Percentiles rank a stretch among this genome's conserved stretches.
These are phyloP conservation scores for Cephus rjabovi DNA, from an alignment of 2,888 invertebrate species.

Conservation along the genomic window DNA sequence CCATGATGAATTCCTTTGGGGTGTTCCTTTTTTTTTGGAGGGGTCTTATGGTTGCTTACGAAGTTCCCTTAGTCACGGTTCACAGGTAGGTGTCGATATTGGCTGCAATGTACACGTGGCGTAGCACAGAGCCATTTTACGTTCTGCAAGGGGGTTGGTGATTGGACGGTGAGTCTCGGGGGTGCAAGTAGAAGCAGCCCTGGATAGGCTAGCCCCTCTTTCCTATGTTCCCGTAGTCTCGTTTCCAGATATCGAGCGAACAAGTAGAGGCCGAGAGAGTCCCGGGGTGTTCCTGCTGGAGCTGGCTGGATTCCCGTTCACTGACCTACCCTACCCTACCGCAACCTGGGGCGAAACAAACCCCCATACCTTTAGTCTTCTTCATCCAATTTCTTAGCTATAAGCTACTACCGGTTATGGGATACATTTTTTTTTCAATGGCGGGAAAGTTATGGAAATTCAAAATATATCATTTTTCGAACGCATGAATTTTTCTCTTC, in stretches of 20 bases:
- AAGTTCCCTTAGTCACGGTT: neutral
- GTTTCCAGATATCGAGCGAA: constrained; percentile 59
- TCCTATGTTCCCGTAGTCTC: constrained; percentile 15
- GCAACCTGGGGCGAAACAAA: constrained; percentile 24
- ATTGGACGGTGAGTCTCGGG: neutral
- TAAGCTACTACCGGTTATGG: neutral
- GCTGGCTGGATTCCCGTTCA: constrained; percentile 53
- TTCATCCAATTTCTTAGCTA: neutral
- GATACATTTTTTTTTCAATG: neutral
- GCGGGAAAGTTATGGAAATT: neutral
- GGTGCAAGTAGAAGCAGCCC: neutral
- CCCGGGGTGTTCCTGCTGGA: constrained; percentile 44
- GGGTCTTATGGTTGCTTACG: neutral
- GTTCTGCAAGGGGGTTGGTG: neutral
- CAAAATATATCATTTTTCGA: neutral
- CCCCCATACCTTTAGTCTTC: neutral
- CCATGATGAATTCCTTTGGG: neutral
- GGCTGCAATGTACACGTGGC: neutral
- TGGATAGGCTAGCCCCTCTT: constrained; percentile 1
- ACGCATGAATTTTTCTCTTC: neutral
- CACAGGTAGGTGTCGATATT: neutral
- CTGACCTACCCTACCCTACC: constrained; percentile 53
- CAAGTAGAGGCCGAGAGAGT: constrained; percentile 42
- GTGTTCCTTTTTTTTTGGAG: neutral
- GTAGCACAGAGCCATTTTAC: neutral